Conservation (phyloP, 2,888 invertebrate species). For the Bedellia somnulentella region DNA sequence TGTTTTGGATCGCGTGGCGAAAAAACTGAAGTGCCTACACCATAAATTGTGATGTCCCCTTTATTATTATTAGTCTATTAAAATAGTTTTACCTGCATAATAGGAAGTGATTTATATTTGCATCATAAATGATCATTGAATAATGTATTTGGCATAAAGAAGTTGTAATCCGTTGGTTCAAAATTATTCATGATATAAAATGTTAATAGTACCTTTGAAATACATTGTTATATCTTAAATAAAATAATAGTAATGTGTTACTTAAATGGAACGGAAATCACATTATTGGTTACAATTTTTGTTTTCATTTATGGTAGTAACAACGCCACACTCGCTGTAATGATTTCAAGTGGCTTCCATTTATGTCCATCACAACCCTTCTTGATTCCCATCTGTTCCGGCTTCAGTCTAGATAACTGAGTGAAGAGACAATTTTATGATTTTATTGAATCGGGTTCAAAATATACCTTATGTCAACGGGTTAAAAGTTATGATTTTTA, state of each 20-base stretch:
- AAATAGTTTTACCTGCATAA: slow-evolving; percentile 4
- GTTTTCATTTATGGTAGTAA: slow-evolving; percentile 41
- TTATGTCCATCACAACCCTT: slow-evolving; percentile 45
- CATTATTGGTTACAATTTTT: too few species aligned
- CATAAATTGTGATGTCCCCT: slow-evolving; percentile 19
- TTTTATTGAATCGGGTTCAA: slow-evolving; percentile 9
- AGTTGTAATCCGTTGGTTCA: too few species aligned
- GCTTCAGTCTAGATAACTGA: slow-evolving; percentile 20
- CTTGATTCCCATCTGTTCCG: slow-evolving; percentile 21
- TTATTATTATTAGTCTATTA: slow-evolving; percentile 20
- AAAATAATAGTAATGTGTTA: too few species aligned
- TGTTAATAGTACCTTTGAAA: too few species aligned
- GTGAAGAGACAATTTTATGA: slow-evolving; percentile 8
- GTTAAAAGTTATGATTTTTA: too few species aligned
- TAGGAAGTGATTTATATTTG: slow-evolving; percentile 1
- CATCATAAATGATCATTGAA: too few species aligned
- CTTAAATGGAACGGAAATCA: too few species aligned
- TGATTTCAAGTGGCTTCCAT: slow-evolving; percentile 52
- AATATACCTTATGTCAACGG: not conserved
- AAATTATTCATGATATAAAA: too few species aligned
- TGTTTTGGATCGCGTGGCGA: slow-evolving; percentile 25
- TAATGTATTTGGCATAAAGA: too few species aligned
- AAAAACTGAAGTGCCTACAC: slow-evolving; percentile 28
- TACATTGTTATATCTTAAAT: too few species aligned
- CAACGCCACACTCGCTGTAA: slow-evolving; percentile 15